These are phyloP conservation scores for Conus canariensis DNA, from an alignment of 2,888 invertebrate species.

Conservation along the genomic window DNA sequence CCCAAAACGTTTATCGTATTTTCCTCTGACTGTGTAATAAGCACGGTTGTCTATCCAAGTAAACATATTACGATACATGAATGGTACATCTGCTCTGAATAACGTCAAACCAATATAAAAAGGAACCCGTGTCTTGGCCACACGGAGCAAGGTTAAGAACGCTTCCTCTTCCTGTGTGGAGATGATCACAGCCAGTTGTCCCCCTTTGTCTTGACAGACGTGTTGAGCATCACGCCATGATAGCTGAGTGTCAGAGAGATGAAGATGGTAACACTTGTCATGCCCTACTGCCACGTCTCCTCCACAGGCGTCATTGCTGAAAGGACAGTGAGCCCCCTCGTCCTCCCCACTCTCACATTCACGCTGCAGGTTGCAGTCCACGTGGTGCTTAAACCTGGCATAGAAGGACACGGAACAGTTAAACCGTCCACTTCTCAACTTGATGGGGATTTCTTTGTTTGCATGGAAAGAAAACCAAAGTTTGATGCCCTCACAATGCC, in stretches of 20 bases:
- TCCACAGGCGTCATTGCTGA: constrained; percentile 13
- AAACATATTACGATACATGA: neutral
- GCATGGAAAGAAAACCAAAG: neutral
- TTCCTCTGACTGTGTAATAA: neutral
- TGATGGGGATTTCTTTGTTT: neutral
- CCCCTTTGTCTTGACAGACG: neutral
- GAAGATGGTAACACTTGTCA: neutral
- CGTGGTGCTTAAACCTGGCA: neutral
- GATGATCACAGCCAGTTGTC: neutral
- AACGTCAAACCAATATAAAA: neutral
- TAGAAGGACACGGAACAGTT: constrained; percentile 2
- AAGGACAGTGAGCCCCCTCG: constrained; percentile 16
- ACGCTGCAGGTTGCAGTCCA: neutral
- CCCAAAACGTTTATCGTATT: too few relatives aligned
- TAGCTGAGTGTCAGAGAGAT: neutral
- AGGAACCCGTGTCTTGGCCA: neutral
- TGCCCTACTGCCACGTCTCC: neutral
- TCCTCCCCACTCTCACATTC: constrained; percentile 26
- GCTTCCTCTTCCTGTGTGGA: neutral
- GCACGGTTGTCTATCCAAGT: neutral
- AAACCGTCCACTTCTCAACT: neutral
- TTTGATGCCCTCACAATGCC: neutral
- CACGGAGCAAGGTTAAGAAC: neutral
- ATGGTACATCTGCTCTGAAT: neutral
- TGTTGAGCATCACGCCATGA: neutral